A percentile compares a stretch with the other conserved stretches of the same genome.
These are phyloP conservation scores for Perccottus glenii DNA, from an alignment of 2,113 vertebrate genomes.

Conservation along the genomic window DNA sequence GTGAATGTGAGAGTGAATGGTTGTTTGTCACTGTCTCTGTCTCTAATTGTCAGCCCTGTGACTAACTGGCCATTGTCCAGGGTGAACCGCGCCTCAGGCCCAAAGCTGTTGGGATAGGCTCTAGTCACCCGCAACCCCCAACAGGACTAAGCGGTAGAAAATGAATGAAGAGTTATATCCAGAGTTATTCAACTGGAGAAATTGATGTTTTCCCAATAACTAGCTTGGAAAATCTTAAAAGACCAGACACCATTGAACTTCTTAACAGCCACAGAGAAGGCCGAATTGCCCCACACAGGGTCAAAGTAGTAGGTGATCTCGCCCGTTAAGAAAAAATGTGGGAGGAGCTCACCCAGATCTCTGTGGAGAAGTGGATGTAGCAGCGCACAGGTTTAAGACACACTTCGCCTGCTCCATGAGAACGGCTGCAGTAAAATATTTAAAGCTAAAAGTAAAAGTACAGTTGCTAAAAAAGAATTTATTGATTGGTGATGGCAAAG, in stretches of 20 bases:
- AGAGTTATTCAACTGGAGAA: conserved; percentile 3
- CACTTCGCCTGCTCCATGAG: background rate
- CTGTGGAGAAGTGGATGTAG: background rate
- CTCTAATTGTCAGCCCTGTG: no score
- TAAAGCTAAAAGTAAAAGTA: background rate
- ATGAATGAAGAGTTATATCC: no score
- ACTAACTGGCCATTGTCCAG: no score
- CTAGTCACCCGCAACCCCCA: no score
- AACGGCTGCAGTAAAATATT: background rate
- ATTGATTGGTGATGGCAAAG: conserved; percentile 10
- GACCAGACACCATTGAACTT: background rate
- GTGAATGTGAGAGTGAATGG: no score
- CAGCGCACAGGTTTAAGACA: background rate
- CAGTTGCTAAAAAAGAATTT: background rate
- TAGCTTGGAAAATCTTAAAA: background rate
- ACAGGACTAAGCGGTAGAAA: no score
- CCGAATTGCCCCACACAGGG: background rate
- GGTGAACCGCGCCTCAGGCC: no score
- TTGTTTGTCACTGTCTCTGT: no score
- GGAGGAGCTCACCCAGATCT: background rate
- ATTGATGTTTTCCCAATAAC: conserved; percentile 16
- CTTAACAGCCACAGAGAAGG: conserved; percentile 16
- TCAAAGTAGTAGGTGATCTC: background rate
- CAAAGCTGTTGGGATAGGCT: no score
- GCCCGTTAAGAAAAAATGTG: background rate